These are phyloP conservation scores for Planiliza haematocheilus DNA, from an alignment of 2,113 vertebrate genomes.

Conservation along the genomic window DNA sequence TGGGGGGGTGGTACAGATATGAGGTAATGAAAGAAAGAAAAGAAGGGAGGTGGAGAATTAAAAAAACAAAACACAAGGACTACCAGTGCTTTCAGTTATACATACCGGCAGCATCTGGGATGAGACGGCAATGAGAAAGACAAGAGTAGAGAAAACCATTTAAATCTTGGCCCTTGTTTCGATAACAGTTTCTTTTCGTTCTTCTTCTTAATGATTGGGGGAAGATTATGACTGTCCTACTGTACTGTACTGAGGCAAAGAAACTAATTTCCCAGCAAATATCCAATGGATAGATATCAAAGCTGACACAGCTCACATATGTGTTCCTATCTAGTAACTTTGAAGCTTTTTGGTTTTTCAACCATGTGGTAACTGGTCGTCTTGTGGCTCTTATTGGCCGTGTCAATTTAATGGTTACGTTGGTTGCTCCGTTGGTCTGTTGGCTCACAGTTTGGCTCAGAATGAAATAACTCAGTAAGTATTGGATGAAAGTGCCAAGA, in stretches of 20 bases:
- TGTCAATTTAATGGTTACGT: no score
- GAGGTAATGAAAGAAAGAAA: conserved; percentile 24
- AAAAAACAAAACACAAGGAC: conserved; percentile 74
- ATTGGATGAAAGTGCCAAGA: no score
- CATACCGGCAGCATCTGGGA: conserved; percentile 92
- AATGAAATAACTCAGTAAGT: no score
- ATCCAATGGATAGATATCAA: no score
- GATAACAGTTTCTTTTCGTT: not conserved
- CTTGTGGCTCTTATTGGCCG: no score
- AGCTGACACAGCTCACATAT: no score
- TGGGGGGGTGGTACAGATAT: conserved; percentile 2
- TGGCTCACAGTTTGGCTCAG: no score
- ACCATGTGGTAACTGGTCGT: no score
- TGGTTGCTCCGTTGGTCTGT: no score
- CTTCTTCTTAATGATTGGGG: not conserved
- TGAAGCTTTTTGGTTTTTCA: no score
- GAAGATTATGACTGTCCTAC: not conserved
- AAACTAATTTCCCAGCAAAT: not conserved
- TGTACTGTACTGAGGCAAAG: conserved; percentile 4
- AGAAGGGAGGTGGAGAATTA: conserved; percentile 31
- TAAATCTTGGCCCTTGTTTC: conserved; percentile 75
- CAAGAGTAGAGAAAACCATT: conserved; percentile 84
- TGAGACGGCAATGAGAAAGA: conserved; percentile 83
- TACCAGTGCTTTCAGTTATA: conserved; percentile 75
- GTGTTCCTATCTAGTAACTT: no score